Evolutionary conservation across 2,888 invertebrate genomes (phyloP).

Genomic region (Eurytoma adleriae): DNA sequence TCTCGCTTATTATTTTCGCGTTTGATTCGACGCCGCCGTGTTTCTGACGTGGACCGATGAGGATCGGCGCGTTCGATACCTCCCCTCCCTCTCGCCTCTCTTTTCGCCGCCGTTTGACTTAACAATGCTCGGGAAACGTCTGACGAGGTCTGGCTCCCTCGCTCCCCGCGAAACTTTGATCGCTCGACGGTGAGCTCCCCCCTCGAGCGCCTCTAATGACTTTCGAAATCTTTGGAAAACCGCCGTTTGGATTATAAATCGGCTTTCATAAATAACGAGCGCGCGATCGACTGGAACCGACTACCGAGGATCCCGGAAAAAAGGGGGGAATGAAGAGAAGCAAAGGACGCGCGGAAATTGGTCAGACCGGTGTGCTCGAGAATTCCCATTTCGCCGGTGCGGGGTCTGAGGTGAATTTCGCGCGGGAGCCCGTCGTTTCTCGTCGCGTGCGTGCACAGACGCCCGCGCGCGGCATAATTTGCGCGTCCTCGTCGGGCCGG

Average conservation of each 20-base stretch:
- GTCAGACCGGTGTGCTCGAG: slow-evolving; percentile 11
- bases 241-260: slow-evolving; percentile 31
- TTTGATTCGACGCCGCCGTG: slow-evolving; percentile 66
- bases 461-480: slow-evolving; percentile 59
- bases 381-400: slow-evolving; percentile 58
- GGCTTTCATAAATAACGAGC: slow-evolving; percentile 25
- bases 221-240: slow-evolving; percentile 30
- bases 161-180: slow-evolving; percentile 40
- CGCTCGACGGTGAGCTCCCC: slow-evolving; percentile 31
- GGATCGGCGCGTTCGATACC: slow-evolving; percentile 41
- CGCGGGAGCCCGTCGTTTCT: slow-evolving; percentile 38
- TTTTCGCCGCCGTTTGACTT: slow-evolving; percentile 22
- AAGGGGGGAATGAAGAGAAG: too few species aligned
- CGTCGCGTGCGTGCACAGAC: slow-evolving; percentile 55
- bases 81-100: not conserved
- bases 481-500: slow-evolving; percentile 16
- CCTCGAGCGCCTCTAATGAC: slow-evolving; percentile 20
- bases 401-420: slow-evolving; percentile 50
- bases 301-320: not conserved
- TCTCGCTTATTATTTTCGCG: slow-evolving; percentile 66
- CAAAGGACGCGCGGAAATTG: too few species aligned
- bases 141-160: slow-evolving; percentile 12
- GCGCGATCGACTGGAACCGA: not conserved
- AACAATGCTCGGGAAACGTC: slow-evolving; percentile 43
- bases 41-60: slow-evolving; percentile 66